phyloP scores from a whole-genome alignment of 2,797 vertebrate species.

The Sebastolobus altivelis region DNA sequence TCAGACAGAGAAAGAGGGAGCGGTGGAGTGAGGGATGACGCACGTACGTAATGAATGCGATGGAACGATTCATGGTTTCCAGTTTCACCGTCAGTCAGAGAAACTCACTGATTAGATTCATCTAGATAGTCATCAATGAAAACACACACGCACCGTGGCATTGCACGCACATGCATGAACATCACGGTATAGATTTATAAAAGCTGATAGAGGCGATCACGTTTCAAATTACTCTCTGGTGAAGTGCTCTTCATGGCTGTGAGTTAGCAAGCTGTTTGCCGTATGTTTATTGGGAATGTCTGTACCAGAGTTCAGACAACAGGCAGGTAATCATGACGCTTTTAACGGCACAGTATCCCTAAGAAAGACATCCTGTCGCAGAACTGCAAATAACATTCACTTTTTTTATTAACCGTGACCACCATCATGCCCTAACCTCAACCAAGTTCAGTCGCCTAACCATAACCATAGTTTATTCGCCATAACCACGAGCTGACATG shows the following conservation, averaged over 20 bases:
- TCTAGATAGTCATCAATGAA: constrained; percentile 7
- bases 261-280: constrained; percentile 15
- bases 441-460: not conserved
- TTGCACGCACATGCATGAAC: constrained; percentile 2
- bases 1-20: not conserved
- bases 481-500: not conserved
- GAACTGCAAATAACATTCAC: not conserved
- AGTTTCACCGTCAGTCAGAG: constrained; percentile 42
- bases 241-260: not conserved
- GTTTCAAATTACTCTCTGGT: not conserved
- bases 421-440: not conserved
- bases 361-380: not conserved
- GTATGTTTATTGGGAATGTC: not conserved
- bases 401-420: not conserved
- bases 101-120: constrained; percentile 31
- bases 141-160: not conserved
- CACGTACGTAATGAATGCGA: constrained; percentile 19
- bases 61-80: constrained; percentile 35
- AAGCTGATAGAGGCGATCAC: not conserved
- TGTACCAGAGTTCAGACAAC: not conserved
- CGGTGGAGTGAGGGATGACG: constrained; percentile 12
- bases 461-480: not conserved
- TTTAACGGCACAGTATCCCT: not conserved
- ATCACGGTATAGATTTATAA: not conserved
- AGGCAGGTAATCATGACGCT: not conserved